Evolutionary conservation across 2,113 vertebrate genomes (phyloP).

Genomic region (Proterorhinus semilunaris): DNA sequence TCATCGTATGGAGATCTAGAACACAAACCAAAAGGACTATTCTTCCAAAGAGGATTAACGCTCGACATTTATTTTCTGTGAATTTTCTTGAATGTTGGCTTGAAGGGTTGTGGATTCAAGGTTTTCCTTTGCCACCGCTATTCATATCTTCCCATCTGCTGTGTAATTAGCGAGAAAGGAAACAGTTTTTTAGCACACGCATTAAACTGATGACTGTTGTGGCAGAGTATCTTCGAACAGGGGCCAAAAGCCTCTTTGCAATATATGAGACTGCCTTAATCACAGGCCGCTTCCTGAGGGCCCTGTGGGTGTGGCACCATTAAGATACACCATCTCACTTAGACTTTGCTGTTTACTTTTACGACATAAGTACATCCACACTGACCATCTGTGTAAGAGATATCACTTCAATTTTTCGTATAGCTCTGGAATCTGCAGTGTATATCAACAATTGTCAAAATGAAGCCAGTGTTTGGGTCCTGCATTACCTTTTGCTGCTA

Average conservation of each 20-base stretch:
- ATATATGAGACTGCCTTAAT: constrained; percentile 99
- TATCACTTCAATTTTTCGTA: neutral
- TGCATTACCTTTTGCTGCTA: neutral
- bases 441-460: neutral
- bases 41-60: constrained; percentile 95
- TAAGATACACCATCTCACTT: constrained; percentile 15
- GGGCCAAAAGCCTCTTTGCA: constrained; percentile 95
- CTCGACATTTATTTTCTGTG: constrained; percentile 62
- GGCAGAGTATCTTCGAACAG: constrained; percentile 88
- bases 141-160: constrained; percentile 68
- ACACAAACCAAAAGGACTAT: constrained; percentile 80
- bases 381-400: neutral
- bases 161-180: constrained; percentile 55
- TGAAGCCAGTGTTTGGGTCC: neutral
- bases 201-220: constrained; percentile 85
- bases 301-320: constrained; percentile 1
- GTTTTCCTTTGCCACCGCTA: constrained; percentile 55
- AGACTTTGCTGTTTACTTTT: constrained; percentile 8
- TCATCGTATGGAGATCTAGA: constrained; percentile 68
- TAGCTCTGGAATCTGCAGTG: neutral
- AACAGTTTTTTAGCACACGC: constrained; percentile 52
- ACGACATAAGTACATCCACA: neutral
- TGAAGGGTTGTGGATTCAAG: constrained; percentile 44
- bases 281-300: constrained; percentile 63
- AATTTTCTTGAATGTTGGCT: constrained; percentile 45